Evolutionary conservation across 2,113 vertebrate species (phyloP), one percentile per base, ranked within the genome.

Genomic region (Diadophis punctatus): DNA sequence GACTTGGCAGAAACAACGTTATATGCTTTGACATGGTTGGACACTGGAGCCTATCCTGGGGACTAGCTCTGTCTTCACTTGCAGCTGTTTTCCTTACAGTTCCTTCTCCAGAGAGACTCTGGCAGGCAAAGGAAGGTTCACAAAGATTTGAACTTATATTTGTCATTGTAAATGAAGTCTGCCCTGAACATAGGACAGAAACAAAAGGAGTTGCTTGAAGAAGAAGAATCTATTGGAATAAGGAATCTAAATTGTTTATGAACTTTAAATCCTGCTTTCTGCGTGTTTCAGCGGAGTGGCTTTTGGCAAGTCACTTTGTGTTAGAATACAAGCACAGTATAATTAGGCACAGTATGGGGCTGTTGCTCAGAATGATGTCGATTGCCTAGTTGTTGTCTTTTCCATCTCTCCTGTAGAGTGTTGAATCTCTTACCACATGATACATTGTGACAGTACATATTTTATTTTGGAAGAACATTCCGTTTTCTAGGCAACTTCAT

Each of bases 61-160:
- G 74, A 89, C 87, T 34, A 56, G 60, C 43, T 51, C 20, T 89
- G 68, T 46, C 87, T 89, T 68, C 4, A 27, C 11, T 63, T 49
- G 87, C 51, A 92, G 87, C 68, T 92, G 91, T 89, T 89, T 91
- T 58, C 46, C 53, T 58, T 55, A 58, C 18, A 84, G 63, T 51
- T 89, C 68, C 12, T 85, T 39, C n/a, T 85, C 51, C 74, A 85
- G 53, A 58, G 89, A 43, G 23, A 84, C 46, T 48, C 53, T 80
- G 60, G 68, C 52, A 58, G 85, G 80, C 43, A 20, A 56, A 92
- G 8, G 55, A 58, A 58, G 51, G 87, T 49, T 49, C 68, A 8
- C 34, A 55, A 58, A 51, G 87, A 34, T 55, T 25, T 58, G 3
- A 85, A 52, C 4, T 89, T 43, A 43, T 48, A 68, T 27, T 80